Evolutionary conservation across 2,113 vertebrate species (phyloP), one percentile per base, ranked within the genome.

Genomic region (Pimephales promelas): DNA sequence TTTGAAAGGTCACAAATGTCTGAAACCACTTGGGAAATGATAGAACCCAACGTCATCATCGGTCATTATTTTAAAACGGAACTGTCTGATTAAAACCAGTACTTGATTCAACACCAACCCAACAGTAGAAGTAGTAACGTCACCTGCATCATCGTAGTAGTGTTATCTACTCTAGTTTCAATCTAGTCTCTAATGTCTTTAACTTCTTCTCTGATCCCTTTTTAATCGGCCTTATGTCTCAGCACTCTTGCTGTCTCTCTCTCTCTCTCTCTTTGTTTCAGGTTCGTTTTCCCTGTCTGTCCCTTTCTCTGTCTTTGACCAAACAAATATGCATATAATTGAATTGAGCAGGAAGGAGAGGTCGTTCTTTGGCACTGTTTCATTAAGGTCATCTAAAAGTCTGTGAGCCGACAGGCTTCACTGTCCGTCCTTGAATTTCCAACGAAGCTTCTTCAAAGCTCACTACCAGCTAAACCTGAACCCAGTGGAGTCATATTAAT

Each of bases 301-400:
- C 22, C 22, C 40, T 40, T 40, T 52, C 34, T 70, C 5, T 1
- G 28, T 62, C 57, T 84, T 77, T 77, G 73, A 49, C 24, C 8
- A 49, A 49, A 31, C 72, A 1, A 22, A 26, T 47, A 79, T 49
- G 20, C 49, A 3, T 45, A 62, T 78, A 45, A 78, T 62, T 62
- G 8, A 45, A 78, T 78, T 78, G 16, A 45, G n/a, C 14, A 9
- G 36, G n/a, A 78, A 78, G 76, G 76, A 45, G 76, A 26, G 56
- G 36, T 43, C 16, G 14, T 24, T 59, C 13, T 78, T 78, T 78
- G 56, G 54, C 36, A 77, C 54, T 10, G 2, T 77, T 77, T 40
- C 22, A 61, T 78, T 61, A 43, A 78, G 7, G 56, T 78, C 75
- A 78, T 56, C n/a, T 61, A 20, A 61, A 40, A 56, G 31, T 40